Base-by-base conservation (phyloP, 2,888 invertebrate species). In the Ochlodes sylvanus region DNA sequence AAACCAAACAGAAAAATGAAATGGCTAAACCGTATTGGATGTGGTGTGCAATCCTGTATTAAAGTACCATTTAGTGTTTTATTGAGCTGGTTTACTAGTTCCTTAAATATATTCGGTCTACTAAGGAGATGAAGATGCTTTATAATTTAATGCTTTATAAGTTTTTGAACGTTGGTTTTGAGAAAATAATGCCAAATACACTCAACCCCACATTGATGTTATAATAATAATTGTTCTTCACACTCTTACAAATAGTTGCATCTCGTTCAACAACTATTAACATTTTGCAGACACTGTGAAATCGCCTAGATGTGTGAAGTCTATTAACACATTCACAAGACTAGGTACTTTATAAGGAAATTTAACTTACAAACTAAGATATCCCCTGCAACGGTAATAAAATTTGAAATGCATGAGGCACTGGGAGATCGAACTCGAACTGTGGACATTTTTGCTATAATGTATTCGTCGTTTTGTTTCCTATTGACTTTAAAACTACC, bases 401-500 rank as follows among this genome's bases (percentile, higher is more conserved):
- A 63, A 63, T 63, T 54, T 63, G 38, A 65, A 70, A 65, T 54
- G 63, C 56, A 44, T 62, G 60, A 58, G 41, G 42, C 50, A 55
- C 14, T 60, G 14, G 7, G 15, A 57, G 19, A 65, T 63, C 54
- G 54, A 63, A 42, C n/a, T 54, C 54, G 47, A 63, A 54, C 54
- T 27, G 27, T 44, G 63, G 41, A 54, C 63, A 63, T 63, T 63
- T 47, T 63, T 54, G 42, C 54, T 54, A 12, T 63, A 63, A 63
- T 54, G 54, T 42, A 54, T 41, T 54, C 63, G 54, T 6, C 63
- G 54, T 66, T 58, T 69, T 74, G 72, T 73, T 73, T 73, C 63
- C 68, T 71, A 72, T 72, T 71, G 72, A 73, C 71, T 71, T 74
- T 68, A 57, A 67, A 74, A 70, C 69, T 70, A 67, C 66, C 63